These are phyloP conservation scores for Octomys mimax DNA, from an alignment of 2,797 vertebrate genomes.

Conservation along the genomic window DNA sequence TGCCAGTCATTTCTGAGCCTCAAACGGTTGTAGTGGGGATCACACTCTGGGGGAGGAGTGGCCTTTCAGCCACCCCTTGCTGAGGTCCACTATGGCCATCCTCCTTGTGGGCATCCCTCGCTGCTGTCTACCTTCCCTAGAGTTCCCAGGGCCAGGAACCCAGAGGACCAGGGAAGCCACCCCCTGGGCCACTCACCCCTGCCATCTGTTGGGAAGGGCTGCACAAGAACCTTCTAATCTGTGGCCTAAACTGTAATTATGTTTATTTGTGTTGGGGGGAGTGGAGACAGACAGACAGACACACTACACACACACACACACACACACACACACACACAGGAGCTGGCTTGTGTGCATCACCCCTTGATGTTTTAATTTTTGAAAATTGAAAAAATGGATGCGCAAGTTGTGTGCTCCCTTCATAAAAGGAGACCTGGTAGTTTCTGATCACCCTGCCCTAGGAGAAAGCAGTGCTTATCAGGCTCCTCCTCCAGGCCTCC, in stretches of 20 bases:
- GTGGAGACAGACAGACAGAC: neutral
- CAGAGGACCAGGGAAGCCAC: neutral
- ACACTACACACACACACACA: neutral
- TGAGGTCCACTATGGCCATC: neutral
- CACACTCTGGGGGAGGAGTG: rapidly evolving
- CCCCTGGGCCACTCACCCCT: neutral
- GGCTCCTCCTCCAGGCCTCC: neutral
- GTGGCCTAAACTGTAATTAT: conserved; percentile 51
- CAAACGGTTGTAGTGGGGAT: neutral
- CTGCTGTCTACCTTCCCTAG: neutral
- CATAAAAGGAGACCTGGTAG: conserved; percentile 25
- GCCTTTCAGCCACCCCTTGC: neutral
- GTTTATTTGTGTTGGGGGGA: conserved; percentile 50
- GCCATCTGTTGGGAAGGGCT: conserved; percentile 1
- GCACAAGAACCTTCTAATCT: conserved; percentile 48
- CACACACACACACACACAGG: neutral
- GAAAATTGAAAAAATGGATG: neutral
- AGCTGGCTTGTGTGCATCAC: conserved; percentile 48
- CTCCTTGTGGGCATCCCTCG: neutral
- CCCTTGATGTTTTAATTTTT: conserved; percentile 34
- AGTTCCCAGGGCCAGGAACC: neutral
- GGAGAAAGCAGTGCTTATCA: neutral
- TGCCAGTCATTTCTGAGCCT: neutral
- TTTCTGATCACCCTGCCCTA: conserved; percentile 35
- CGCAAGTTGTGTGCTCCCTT: neutral